Evolutionary conservation across 2,888 invertebrate species (phyloP), one percentile per base, ranked within the genome.

Genomic region (Drosophila anceps): DNA sequence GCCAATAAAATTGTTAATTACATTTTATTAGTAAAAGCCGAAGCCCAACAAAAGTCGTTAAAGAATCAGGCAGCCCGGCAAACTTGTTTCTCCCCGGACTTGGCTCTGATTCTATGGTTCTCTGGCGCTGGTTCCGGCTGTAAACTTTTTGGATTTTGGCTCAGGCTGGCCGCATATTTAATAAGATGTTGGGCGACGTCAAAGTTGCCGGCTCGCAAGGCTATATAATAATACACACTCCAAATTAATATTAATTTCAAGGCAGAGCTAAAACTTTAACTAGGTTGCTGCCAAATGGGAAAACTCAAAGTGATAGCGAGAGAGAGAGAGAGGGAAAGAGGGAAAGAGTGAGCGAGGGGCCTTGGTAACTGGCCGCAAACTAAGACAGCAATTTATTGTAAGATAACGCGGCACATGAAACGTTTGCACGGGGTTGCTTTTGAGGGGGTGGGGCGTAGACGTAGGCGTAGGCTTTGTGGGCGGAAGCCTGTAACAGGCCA

Each of bases 211-310:
- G 20, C 63, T 53, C 15, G 65, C 66, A 20, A n/a, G 55, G 73
- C 62, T 64, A 80, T 67, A 76, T 80, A 85, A 88, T 80, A 83
- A 85, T 76, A 70, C 75, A 79, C 64, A 85, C 79, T 73, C 76
- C 68, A 84, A 85, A 85, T 85, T 85, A 85, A 85, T 85, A 85
- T 88, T 80, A 88, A 88, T 85, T 85, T 78, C 48, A n/a, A 27
- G 53, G 41, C 35, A n/a, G 44, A 27, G 70, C 62, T 50, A 46
- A 76, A 76, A 76, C 73, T 77, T 76, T 53, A 61, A 64, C 63
- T 55, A 53, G 55, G 51, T 57, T 60, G 57, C 29, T 24, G 62
- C 43, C 51, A 68, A 69, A 57, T 43, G 61, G 44, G 55, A 46
- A 55, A 46, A 48, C 29, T 24, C 12, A 39, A 20, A 15, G 13